Evolutionary conservation across 2,113 vertebrate species (phyloP), one percentile per base, ranked within the genome.

Genomic region (Triplophysa siluroides): DNA sequence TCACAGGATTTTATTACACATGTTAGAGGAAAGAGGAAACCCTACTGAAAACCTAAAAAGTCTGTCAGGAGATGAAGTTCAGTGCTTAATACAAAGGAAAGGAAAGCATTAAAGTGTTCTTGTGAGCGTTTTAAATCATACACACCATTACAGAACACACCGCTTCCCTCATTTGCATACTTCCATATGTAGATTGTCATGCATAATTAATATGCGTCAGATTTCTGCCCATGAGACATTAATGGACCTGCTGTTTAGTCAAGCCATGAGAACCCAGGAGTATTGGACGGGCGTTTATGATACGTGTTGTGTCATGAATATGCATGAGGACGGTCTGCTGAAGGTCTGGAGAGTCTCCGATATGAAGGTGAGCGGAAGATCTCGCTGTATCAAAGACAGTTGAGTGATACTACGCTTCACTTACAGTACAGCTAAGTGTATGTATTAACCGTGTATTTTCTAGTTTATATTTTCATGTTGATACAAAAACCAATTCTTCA

Each of bases 101-200:
- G 64, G 8, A 24, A 58, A 78, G 29, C 33, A 1, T 21, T 33
- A 13, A 23, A 11, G 41, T 68, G 58, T 16, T 12, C 11, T 11
- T 16, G 18, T 8, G 1, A 58, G 9, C 3, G 33, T n/a, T 56
- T 14, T 29, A 56, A 56, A 71, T 54, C 52, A 33, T 71, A 33
- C 2, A 23, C 9, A 4, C 18, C 2, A 1, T 68, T 61, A 24
- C 62, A 66, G 75, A 52, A 38, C 18, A 47, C 29, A 19, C 73
- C 29, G 2, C 52, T 54, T 12, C 14, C 8, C 1, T 18, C 24
- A 80, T 74, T 74, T 74, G 70, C 78, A 74, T 79, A 74, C 43
- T 74, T 74, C 62, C 43, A 74, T 74, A 58, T 74, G 62, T 66
- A 26, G 69, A 73, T 73, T 26, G 24, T 50, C 69, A 73, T 73